These are phyloP conservation scores for Scolopax mira DNA, from an alignment of 2,113 vertebrate genomes.

Conservation along the genomic window DNA sequence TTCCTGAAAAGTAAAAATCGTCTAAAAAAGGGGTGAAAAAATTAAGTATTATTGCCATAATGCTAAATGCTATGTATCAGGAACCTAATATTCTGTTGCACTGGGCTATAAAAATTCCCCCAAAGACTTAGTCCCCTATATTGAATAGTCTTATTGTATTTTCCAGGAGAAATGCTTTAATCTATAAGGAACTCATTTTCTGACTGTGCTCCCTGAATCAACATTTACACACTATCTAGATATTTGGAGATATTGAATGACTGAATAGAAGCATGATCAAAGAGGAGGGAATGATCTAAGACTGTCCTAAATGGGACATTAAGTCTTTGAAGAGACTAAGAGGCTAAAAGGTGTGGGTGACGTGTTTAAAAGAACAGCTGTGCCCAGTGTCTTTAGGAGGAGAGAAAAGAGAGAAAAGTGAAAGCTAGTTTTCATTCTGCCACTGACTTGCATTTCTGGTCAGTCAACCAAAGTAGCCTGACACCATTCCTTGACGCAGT, in stretches of 20 bases:
- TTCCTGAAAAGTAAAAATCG: not conserved
- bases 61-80: not conserved
- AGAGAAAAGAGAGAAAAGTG: not conserved
- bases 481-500: not conserved
- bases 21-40: not conserved
- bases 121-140: not conserved
- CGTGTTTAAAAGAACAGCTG: not conserved
- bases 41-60: not conserved
- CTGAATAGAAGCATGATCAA: not conserved
- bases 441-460: not conserved
- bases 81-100: not conserved
- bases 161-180: not conserved
- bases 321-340: not conserved
- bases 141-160: not conserved
- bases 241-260: not conserved
- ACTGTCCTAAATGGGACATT: not conserved
- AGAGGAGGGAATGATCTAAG: not conserved
- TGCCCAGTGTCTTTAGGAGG: not conserved
- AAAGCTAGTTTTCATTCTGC: not conserved
- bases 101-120: not conserved
- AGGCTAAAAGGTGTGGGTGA: not conserved
- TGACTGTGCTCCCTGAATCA: not conserved
- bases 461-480: not conserved
- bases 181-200: not conserved
- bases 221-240: not conserved